Evolutionary conservation across 2,797 vertebrate species (phyloP), one percentile per base, ranked within the genome.

Genomic region (Amblyopsis hoosieri): DNA sequence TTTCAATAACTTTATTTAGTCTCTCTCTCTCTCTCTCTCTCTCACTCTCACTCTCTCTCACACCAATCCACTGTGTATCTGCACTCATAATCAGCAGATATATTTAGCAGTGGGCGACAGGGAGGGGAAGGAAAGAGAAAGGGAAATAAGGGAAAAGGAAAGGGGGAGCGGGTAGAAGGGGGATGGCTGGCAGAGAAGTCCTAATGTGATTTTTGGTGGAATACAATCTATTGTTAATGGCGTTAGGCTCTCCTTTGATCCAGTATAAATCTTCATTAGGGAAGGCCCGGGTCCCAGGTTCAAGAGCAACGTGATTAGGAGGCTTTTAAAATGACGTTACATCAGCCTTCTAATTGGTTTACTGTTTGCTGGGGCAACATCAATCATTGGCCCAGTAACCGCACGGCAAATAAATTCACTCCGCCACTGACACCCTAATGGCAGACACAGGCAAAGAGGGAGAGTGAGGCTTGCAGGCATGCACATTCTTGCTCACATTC

Each of bases 271-370:
- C 95, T 97, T 96, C 94, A 96, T 97, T 97, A 97, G 91, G 93
- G 93, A 93, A 95, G 95, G 95, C 95, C 95, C 91, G 91, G 94
- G 90, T 95, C 94, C 92, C 93, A 94, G 93, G 93, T 96, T 95
- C 91, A 94, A 95, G 93, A 95, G 93, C 95, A 97, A 97, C 96
- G 92, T 94, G 95, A 97, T 98, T 97, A 97, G 92, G 93, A 94
- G 93, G 93, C 95, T 96, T 95, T 97, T 97, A 96, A 97, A 96
- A 97, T 96, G 95, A 96, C 95, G 96, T 97, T 96, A 96, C 95
- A 96, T 98, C 96, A 98, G 95, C 81, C 89, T 91, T 93, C 94
- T 97, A 97, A 97, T 98, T 96, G 96, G 95, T 97, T 98, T 97
- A 97, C 96, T 96, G 95, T 96, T 96, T 95, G 93, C 90, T 94